phyloP scores from a whole-genome alignment of 1,140 invertebrate species.

The Atta colombica region DNA sequence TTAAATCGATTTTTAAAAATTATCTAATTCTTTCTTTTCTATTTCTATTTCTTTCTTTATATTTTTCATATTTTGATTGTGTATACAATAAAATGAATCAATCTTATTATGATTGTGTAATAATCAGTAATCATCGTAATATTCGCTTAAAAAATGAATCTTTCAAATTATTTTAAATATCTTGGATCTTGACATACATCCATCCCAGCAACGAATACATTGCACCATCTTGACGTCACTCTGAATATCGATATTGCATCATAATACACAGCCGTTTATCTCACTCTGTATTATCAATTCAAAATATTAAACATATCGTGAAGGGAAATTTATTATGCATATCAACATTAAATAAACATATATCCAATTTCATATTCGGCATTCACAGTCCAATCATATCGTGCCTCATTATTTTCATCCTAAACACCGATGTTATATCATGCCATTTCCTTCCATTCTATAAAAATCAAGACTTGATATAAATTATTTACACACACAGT shows the following conservation, averaged over 20 bases:
- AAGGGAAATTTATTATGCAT: neutral
- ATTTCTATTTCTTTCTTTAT: no score
- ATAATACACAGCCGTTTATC: neutral
- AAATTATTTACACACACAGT: neutral
- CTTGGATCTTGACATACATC: neutral
- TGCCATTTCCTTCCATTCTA: neutral
- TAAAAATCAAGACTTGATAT: neutral
- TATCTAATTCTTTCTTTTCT: neutral
- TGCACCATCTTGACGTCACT: constrained; percentile 15
- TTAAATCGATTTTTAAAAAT: neutral
- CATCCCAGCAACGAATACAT: neutral
- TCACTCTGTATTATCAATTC: neutral
- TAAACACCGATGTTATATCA: neutral
- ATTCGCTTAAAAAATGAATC: neutral
- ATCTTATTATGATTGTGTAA: neutral
- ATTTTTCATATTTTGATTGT: no score
- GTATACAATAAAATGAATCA: no score
- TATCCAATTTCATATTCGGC: neutral
- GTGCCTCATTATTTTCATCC: neutral
- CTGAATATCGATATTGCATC: constrained; percentile 15
- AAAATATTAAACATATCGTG: neutral
- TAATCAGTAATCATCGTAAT: neutral
- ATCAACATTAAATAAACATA: neutral
- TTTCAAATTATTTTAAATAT: neutral
- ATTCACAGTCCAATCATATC: neutral